phyloP scores from a whole-genome alignment of 2,113 vertebrate genomes.

The Caretta caretta region DNA sequence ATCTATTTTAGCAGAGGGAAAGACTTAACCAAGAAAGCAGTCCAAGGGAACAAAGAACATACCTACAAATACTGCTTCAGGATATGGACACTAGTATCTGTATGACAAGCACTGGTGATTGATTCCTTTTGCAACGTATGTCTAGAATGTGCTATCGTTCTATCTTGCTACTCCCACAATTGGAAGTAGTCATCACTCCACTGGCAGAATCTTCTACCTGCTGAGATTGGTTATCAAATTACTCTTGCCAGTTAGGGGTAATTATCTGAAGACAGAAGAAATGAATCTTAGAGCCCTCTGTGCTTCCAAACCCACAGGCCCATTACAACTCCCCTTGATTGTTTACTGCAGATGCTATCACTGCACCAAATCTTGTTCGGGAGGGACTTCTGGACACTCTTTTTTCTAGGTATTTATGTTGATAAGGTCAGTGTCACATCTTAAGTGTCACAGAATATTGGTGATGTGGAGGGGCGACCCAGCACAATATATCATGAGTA shows the following conservation, averaged over 20 bases:
- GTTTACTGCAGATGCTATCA: neutral
- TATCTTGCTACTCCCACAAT: conserved; percentile 34
- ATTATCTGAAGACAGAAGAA: conserved; percentile 34
- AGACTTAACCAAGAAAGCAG: neutral
- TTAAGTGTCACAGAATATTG: neutral
- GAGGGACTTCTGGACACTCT: neutral
- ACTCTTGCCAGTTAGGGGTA: conserved; percentile 29
- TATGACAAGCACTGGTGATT: conserved; percentile 25
- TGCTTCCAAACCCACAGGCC: neutral
- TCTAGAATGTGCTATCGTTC: conserved; percentile 27
- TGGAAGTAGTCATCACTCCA: conserved; percentile 29
- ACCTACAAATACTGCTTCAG: conserved; percentile 8
- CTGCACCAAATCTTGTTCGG: neutral
- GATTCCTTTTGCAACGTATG: conserved; percentile 42
- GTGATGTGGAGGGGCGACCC: neutral
- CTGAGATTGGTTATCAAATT: conserved; percentile 45
- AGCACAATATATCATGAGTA: neutral
- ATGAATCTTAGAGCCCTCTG: conserved; percentile 16
- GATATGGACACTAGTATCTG: neutral
- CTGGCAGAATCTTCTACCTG: conserved; percentile 41
- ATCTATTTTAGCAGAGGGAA: neutral
- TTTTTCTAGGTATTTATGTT: neutral
- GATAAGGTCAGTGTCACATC: too few species aligned
- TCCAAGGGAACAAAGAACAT: neutral
- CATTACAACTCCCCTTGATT: neutral